Percentiles rank a stretch among this genome's conserved stretches.
phyloP scores from a whole-genome alignment of 2,888 invertebrate species.

The Phaonia tiefii region DNA sequence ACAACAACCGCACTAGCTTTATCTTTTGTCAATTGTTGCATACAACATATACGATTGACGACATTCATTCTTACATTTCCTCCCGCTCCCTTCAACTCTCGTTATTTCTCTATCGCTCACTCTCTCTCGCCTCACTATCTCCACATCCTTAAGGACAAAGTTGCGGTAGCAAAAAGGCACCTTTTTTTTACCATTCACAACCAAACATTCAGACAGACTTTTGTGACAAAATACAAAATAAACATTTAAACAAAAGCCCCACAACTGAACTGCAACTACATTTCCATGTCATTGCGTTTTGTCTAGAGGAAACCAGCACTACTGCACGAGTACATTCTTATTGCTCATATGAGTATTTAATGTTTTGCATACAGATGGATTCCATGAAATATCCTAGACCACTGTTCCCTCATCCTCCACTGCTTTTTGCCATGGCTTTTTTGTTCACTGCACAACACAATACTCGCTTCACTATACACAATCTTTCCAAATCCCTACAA shows the following conservation, averaged over 20 bases:
- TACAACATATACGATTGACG: conserved; percentile 47
- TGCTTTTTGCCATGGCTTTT: too few species aligned
- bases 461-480: too few species aligned
- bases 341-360: background rate
- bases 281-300: background rate
- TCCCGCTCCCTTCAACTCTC: background rate
- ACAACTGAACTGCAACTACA: too few species aligned
- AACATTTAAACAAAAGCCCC: background rate
- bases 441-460: too few species aligned
- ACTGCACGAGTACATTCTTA: conserved; percentile 7
- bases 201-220: background rate
- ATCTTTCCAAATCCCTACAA: too few species aligned
- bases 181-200: background rate
- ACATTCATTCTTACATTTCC: conserved; percentile 35
- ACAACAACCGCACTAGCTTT: conserved; percentile 59
- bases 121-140: background rate
- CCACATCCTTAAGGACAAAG: too few species aligned
- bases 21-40: conserved; percentile 58
- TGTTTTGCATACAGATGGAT: too few species aligned
- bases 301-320: conserved; percentile 7
- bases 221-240: conserved; percentile 28
- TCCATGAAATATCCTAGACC: too few species aligned
- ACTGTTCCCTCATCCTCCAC: too few species aligned
- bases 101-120: background rate
- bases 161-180: background rate